Percentiles rank a stretch among this genome's conserved stretches.
phyloP scores from a whole-genome alignment of 2,113 vertebrate species.

The Thryonomys swinderianus region DNA sequence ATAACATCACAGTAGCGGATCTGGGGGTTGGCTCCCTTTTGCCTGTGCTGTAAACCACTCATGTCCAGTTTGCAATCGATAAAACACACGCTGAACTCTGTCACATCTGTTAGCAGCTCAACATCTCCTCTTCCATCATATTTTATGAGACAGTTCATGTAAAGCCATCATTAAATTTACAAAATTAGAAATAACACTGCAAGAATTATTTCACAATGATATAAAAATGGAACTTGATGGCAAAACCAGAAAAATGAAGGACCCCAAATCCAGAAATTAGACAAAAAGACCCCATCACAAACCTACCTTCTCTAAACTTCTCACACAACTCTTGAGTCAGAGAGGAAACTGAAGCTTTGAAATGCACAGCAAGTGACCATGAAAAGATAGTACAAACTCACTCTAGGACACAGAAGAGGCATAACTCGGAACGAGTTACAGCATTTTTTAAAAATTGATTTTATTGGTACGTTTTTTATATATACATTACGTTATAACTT shows the following conservation, averaged over 20 bases:
- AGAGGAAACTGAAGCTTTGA: background rate
- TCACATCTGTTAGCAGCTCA: background rate
- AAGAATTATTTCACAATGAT: background rate
- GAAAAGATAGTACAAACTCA: background rate
- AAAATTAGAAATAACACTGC: background rate
- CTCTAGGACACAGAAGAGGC: background rate
- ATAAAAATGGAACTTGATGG: background rate
- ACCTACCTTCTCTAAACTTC: background rate
- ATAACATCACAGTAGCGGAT: background rate
- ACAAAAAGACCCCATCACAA: background rate
- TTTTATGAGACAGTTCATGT: background rate
- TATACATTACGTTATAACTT: too few species aligned
- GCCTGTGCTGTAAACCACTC: background rate
- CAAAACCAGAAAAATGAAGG: background rate
- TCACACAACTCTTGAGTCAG: constrained; percentile 9
- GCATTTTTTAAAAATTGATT: too few species aligned
- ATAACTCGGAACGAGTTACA: background rate
- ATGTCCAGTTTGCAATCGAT: background rate
- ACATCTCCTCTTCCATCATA: background rate
- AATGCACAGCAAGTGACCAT: background rate
- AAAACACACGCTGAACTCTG: background rate
- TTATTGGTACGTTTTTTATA: too few species aligned
- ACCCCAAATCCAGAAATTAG: constrained; percentile 23
- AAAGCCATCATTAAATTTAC: background rate
- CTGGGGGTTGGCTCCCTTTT: background rate